These are phyloP conservation scores for Catocala nupta DNA, from an alignment of 2,888 invertebrate genomes.

Conservation along the genomic window DNA sequence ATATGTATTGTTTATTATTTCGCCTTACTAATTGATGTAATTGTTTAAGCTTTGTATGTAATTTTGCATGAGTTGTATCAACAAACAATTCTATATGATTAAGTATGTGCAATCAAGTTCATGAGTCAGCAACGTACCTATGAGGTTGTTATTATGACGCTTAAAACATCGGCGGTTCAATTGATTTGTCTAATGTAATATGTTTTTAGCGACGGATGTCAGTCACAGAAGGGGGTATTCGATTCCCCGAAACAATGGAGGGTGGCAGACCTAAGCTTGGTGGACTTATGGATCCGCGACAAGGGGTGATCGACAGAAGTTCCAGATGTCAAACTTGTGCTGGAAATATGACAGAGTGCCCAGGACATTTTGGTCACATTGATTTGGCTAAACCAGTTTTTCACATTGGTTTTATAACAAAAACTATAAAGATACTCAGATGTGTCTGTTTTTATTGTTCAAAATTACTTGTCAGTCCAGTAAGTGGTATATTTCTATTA, in stretches of 20 bases:
- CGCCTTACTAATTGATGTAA: too few species aligned
- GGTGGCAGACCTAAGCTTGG: slow-evolving; percentile 99
- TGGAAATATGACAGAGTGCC: slow-evolving; percentile 99
- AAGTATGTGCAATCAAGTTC: not conserved
- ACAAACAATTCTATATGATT: not conserved
- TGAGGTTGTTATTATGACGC: not conserved
- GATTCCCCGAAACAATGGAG: slow-evolving; percentile 99
- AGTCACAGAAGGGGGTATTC: slow-evolving; percentile 98
- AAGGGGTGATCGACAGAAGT: slow-evolving; percentile 98
- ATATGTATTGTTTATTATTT: too few species aligned
- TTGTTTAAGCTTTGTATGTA: too few species aligned
- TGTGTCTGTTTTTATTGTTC: slow-evolving; percentile 99
- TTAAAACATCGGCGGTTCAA: not conserved
- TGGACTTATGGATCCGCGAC: slow-evolving; percentile 99
- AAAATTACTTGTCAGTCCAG: slow-evolving; percentile 97
- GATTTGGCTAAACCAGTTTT: slow-evolving; percentile 99
- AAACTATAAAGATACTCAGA: slow-evolving; percentile 98
- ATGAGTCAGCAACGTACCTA: not conserved
- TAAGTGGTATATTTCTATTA: slow-evolving; percentile 84
- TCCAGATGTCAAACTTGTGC: slow-evolving; percentile 98
- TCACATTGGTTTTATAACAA: slow-evolving; percentile 98
- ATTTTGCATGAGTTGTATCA: too few species aligned
- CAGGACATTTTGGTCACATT: slow-evolving; percentile 99
- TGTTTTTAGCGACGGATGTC: slow-evolving; percentile 96
- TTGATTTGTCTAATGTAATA: not conserved